Base-by-base conservation (phyloP, 2,797 vertebrate genomes). In the Centroberyx gerrardi region DNA sequence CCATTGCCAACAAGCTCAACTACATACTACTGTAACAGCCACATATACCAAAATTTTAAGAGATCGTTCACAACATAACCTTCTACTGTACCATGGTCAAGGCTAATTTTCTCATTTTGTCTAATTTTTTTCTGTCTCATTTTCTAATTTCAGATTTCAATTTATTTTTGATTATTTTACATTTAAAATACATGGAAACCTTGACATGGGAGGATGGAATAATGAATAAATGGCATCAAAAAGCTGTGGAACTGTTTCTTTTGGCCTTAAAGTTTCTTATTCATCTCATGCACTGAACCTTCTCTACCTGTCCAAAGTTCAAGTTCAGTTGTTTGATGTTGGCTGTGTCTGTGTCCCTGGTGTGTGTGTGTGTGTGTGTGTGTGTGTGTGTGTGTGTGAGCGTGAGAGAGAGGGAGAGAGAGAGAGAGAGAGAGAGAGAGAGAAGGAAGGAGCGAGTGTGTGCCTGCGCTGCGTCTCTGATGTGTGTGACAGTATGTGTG, bases 401-500 rank as follows among this genome's bases (percentile, higher is more conserved):
- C 70, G 56, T 22, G 27, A 12, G 54, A 5, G 51, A 18, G 67
- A 72, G 63, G 9, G 48, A 17, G 46, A 49, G 48, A 49, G 17
- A 49, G 48, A 51, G n/a, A 51, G 48, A 18, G 48, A 51, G 48
- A 51, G 4, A 46, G 31, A 79, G 52, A 60, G 28, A 64, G 48
- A 46, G 31, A 59, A 66, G 48, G 65, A 68, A 60, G 17, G 76
- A 31, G 63, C 29, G 70, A 48, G 78, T 62, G 55, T 65, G 69
- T 73, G 78, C 54, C 66, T 75, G 68, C 2, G 83, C 55, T 76
- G 82, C 67, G 79, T 83, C 68, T 76, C 73, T 90, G 86, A 89
- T 85, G 84, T 44, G 36, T 40, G 22, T 90, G 88, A 83, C 86
- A 87, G 81, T 86, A 76, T 88, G 89, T 91, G 88, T 89, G 81